A percentile compares a stretch with the other conserved stretches of the same genome.
Conservation (phyloP, 2,797 vertebrate species). For the Apogon hyalosoma region DNA sequence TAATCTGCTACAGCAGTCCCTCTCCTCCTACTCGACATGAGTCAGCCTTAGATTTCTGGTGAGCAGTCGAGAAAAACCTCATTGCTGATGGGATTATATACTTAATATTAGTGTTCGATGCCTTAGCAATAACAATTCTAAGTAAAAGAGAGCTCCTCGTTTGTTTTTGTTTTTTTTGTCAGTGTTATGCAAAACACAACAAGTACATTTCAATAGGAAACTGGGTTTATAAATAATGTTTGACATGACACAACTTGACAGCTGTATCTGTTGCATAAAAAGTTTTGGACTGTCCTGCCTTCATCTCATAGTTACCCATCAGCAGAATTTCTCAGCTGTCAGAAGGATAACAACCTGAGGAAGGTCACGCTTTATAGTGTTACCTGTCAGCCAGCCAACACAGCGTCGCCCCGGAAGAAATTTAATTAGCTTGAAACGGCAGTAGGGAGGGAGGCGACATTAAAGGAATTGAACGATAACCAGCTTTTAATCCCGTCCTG, state of each 20-base stretch:
- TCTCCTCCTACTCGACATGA: conserved; percentile 61
- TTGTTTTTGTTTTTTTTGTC: background rate
- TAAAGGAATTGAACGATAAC: conserved; percentile 78
- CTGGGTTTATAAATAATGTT: conserved; percentile 22
- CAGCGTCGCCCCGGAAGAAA: conserved; percentile 70
- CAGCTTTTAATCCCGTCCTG: conserved; percentile 79
- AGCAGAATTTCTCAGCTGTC: conserved; percentile 58
- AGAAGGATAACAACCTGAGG: conserved; percentile 65
- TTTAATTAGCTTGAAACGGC: conserved; percentile 83
- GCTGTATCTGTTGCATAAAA: conserved; percentile 38
- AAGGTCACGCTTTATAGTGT: conserved; percentile 81
- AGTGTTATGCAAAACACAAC: conserved; percentile 1
- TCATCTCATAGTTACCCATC: conserved; percentile 29
- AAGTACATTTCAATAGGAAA: conserved; percentile 16
- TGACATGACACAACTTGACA: conserved; percentile 45
- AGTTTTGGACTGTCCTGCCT: conserved; percentile 48
- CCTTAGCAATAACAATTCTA: conserved; percentile 19
- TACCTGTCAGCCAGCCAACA: conserved; percentile 82
- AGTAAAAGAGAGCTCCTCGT: conserved; percentile 6
- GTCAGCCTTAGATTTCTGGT: conserved; percentile 51
- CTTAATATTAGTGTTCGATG: conserved; percentile 1
- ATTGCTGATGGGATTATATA: conserved; percentile 28
- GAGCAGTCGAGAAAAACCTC: conserved; percentile 49
- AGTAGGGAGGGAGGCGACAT: conserved; percentile 69
- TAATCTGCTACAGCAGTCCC: conserved; percentile 25